These are phyloP conservation scores for Oreotrochilus melanogaster DNA, from an alignment of 2,113 vertebrate species.

Conservation along the genomic window DNA sequence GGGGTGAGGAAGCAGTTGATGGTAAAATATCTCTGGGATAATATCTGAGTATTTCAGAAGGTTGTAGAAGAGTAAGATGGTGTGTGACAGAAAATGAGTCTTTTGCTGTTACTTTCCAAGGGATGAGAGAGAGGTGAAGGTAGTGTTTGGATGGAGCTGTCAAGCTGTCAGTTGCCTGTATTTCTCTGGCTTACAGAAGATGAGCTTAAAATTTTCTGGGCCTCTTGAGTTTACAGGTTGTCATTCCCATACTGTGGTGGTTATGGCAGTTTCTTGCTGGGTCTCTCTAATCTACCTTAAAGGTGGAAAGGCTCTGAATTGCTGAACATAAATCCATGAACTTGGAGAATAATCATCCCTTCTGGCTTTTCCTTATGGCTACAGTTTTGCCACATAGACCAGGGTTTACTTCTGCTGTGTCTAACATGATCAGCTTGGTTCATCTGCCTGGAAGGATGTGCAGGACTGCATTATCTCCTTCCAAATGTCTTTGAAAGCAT, in stretches of 20 bases:
- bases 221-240: not conserved
- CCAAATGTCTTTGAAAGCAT: not conserved
- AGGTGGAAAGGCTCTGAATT: not conserved
- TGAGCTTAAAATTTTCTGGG: not conserved
- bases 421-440: not conserved
- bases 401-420: not conserved
- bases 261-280: not conserved
- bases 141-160: too few species aligned
- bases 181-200: not conserved
- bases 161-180: not conserved
- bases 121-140: not conserved
- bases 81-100: not conserved
- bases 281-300: not conserved
- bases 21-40: not conserved
- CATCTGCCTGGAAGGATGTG: not conserved
- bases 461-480: not conserved
- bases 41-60: not conserved
- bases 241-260: not conserved
- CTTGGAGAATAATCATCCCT: not conserved
- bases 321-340: not conserved
- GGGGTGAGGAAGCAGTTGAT: not conserved
- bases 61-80: not conserved
- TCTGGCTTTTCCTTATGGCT: not conserved
- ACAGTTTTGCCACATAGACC: not conserved
- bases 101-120: not conserved